A percentile compares a stretch with the other conserved stretches of the same genome.
Conservation (phyloP, 2,113 vertebrate species). For the Phrynosoma blainvillii region DNA sequence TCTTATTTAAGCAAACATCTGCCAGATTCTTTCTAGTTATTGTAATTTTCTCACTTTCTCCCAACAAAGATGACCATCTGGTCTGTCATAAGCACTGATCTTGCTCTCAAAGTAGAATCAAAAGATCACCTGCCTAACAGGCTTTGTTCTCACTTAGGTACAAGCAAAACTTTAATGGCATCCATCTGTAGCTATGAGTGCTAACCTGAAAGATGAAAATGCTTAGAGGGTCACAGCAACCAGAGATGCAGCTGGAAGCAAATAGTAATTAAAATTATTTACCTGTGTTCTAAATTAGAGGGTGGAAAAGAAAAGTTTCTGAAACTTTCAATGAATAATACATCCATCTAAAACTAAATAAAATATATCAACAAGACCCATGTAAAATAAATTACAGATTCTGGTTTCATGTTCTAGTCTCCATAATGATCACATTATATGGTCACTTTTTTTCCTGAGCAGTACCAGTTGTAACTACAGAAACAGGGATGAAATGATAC, state of each 20-base stretch:
- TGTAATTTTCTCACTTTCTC: conserved; percentile 49
- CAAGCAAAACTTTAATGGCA: conserved; percentile 48
- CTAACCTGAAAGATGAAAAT: conserved; percentile 43
- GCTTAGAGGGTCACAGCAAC: conserved; percentile 23
- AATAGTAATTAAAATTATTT: conserved; percentile 33
- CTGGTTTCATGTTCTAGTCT: neutral
- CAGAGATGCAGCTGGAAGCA: conserved; percentile 18
- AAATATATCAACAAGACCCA: conserved; percentile 7
- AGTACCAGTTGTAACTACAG: neutral
- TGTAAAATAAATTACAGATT: conserved; percentile 1
- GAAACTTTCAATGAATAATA: neutral
- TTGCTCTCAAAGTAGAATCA: conserved; percentile 56
- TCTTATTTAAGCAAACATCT: conserved; percentile 57
- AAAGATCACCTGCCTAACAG: conserved; percentile 51
- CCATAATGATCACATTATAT: neutral
- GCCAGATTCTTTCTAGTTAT: conserved; percentile 60
- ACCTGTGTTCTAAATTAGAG: neutral
- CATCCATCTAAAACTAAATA: conserved; percentile 15
- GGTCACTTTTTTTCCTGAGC: too few species aligned
- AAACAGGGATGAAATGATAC: too few species aligned
- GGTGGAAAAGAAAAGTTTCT: neutral
- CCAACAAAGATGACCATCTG: conserved; percentile 63
- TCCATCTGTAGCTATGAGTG: conserved; percentile 50
- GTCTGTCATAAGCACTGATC: conserved; percentile 57
- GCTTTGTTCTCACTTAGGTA: conserved; percentile 35